Conservation (phyloP, 2,797 vertebrate genomes). For the Eulemur mongoz region DNA sequence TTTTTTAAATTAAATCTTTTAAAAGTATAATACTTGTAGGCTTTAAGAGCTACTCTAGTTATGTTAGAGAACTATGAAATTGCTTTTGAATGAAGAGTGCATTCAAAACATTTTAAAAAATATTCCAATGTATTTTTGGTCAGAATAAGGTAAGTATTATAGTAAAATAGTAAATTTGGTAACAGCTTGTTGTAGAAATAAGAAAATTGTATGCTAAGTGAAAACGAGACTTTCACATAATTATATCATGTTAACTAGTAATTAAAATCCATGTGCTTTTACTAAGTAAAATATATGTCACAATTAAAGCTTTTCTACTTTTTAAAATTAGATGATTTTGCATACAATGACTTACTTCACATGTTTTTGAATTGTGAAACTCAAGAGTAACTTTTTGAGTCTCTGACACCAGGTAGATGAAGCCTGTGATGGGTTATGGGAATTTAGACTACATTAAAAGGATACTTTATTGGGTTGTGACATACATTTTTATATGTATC, state of each 20-base stretch:
- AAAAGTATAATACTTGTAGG: background rate
- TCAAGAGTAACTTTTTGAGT: slow-evolving; percentile 22
- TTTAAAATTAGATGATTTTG: slow-evolving; percentile 16
- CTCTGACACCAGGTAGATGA: background rate
- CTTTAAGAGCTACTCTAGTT: background rate
- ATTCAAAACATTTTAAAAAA: slow-evolving; percentile 27
- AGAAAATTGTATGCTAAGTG: slow-evolving; percentile 65
- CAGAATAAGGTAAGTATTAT: slow-evolving; percentile 12
- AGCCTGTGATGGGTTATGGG: background rate
- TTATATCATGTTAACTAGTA: slow-evolving; percentile 65
- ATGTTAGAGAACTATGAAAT: slow-evolving; percentile 24
- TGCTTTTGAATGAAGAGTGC: slow-evolving; percentile 41
- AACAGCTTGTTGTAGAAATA: slow-evolving; percentile 57
- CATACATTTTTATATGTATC: background rate
- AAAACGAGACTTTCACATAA: slow-evolving; percentile 57
- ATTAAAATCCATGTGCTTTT: slow-evolving; percentile 66
- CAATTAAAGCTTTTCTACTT: slow-evolving; percentile 55
- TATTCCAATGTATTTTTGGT: slow-evolving; percentile 34
- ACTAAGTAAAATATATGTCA: slow-evolving; percentile 40
- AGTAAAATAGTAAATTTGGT: slow-evolving; percentile 49
- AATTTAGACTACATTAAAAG: background rate
- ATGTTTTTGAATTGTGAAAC: slow-evolving; percentile 15
- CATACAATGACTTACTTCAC: background rate
- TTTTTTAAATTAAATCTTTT: slow-evolving; percentile 41
- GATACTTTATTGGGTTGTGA: background rate